A percentile compares a stretch with the other conserved stretches of the same genome.
phyloP scores from a whole-genome alignment of 2,888 invertebrate genomes.

The Elegia similella region DNA sequence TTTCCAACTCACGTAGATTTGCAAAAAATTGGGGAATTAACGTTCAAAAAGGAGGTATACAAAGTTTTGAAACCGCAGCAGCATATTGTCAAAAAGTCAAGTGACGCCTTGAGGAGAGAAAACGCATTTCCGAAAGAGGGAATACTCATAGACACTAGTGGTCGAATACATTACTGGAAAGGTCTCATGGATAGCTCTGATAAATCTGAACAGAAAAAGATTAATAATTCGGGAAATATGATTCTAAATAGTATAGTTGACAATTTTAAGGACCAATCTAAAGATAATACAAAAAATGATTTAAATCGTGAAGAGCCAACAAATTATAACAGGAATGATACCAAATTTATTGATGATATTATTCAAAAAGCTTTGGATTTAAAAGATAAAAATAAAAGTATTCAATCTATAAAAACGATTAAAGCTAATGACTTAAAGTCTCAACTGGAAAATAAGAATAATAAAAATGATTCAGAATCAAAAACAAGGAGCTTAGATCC shows the following conservation, averaged over 20 bases:
- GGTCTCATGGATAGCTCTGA: slow-evolving; percentile 33
- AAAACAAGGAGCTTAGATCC: too few species aligned
- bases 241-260: neutral
- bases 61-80: slow-evolving; percentile 50
- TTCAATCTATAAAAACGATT: too few species aligned
- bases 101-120: slow-evolving; percentile 42
- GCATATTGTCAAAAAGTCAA: slow-evolving; percentile 52
- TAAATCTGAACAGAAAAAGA: neutral
- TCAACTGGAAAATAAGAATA: too few species aligned
- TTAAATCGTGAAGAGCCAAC: neutral
- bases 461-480: too few species aligned
- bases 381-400: neutral
- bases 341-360: neutral
- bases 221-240: neutral
- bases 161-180: slow-evolving; percentile 59
- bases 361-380: neutral
- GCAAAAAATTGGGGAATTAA: slow-evolving; percentile 50
- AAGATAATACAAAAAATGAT: neutral
- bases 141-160: slow-evolving; percentile 54
- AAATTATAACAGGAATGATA: neutral
- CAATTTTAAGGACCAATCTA: neutral
- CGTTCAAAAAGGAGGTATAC: slow-evolving; percentile 48
- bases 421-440: too few species aligned
- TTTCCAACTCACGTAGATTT: slow-evolving; percentile 53
- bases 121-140: slow-evolving; percentile 32